Conservation (phyloP, 2,888 invertebrate genomes). For the Lasioglossum figueresi region DNA sequence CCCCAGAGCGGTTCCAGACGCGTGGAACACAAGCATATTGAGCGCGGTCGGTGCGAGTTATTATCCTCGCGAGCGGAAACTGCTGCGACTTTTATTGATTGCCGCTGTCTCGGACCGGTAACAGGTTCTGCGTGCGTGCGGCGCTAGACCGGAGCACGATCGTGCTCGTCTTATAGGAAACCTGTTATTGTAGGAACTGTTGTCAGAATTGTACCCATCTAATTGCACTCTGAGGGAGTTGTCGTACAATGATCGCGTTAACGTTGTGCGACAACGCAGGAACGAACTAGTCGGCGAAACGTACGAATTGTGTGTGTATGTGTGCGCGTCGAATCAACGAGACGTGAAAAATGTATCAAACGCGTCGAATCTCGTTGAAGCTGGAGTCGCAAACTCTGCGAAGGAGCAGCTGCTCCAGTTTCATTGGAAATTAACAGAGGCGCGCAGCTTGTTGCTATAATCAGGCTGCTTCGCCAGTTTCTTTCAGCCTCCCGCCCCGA, state of each 20-base stretch:
- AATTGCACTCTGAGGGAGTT: background rate
- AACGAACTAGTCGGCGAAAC: background rate
- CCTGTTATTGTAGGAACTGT: background rate
- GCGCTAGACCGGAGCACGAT: background rate
- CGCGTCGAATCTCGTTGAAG: background rate
- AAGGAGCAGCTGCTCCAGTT: background rate
- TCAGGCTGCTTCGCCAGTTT: background rate
- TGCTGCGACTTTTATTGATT: background rate
- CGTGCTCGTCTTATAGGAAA: background rate
- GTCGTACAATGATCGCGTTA: background rate
- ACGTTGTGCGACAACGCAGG: background rate
- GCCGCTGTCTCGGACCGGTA: background rate
- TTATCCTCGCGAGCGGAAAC: background rate
- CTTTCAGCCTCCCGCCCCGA: background rate
- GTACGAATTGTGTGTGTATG: too few species aligned
- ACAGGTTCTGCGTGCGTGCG: background rate
- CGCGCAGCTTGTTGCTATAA: background rate
- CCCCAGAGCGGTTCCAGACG: background rate
- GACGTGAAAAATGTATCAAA: background rate
- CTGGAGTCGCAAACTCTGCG: background rate
- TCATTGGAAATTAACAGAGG: background rate
- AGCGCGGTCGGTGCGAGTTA: background rate
- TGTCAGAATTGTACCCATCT: background rate
- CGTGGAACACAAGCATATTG: background rate
- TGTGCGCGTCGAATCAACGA: too few species aligned